Conservation (phyloP, 2,888 invertebrate species). For the Sarcophaga caerulescens region DNA sequence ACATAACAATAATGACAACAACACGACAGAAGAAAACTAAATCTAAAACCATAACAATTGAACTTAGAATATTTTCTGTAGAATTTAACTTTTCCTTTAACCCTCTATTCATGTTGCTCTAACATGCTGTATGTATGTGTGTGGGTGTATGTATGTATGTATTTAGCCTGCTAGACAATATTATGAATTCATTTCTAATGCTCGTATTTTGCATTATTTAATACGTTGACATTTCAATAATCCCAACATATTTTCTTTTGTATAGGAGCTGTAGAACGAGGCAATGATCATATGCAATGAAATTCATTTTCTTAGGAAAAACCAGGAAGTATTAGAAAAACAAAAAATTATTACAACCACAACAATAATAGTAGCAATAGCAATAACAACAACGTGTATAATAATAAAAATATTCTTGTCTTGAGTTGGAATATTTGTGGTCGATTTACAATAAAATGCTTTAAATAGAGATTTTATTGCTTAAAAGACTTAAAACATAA, state of each 20-base stretch:
- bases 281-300: constrained; percentile 59
- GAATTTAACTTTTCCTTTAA: too few species aligned
- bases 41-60: too few species aligned
- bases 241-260: constrained; percentile 61
- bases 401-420: constrained; percentile 48
- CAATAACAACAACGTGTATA: constrained; percentile 37
- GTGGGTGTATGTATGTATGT: background rate
- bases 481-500: background rate
- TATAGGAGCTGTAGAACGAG: background rate
- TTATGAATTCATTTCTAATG: background rate
- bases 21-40: too few species aligned
- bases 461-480: background rate
- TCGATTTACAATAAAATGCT: too few species aligned
- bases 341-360: background rate
- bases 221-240: constrained; percentile 67
- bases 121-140: background rate
- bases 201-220: constrained; percentile 65
- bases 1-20: too few species aligned
- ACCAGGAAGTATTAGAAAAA: background rate
- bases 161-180: background rate
- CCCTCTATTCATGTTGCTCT: background rate
- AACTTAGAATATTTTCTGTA: too few species aligned
- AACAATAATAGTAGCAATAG: too few species aligned
- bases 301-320: constrained; percentile 46
- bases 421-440: background rate